Evolutionary conservation across 2,888 invertebrate genomes (phyloP), one percentile per base, ranked within the genome.

Genomic region (Penaeus monodon): DNA sequence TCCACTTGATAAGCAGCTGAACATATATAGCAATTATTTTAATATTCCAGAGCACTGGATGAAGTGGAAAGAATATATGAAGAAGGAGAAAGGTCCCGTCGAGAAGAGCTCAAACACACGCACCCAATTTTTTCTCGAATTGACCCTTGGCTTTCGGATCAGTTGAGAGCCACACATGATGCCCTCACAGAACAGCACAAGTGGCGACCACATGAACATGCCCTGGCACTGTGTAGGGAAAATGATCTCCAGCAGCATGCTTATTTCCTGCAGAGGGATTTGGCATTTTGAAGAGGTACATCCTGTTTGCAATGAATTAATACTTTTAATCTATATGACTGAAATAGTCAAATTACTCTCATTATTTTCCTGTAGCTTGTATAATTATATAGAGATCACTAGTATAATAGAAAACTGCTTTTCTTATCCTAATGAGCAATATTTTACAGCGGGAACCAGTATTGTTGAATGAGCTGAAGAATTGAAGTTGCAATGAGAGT

Each of bases 401-500:
- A 57, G 17, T 57, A 3, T 57, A 17, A 57, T 57, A 20, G 17
- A 57, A 57, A 17, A 57, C 17, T 20, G 10, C 2, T 57, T 57
- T 17, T 17, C 57, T 57, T 12, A 17, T 20, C 57, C 3, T 57
- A 57, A 57, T 57, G 57, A 57, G 17, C 17, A 20, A 57, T 57
- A 1, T 57, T 65, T 78, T 77, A n/a, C 91, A 95, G 94, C 94
- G 96, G 86, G 96, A 96, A 92, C 95, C 95, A 1, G 91, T 95
- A 20, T 92, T 96, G 88, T 92, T 95, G 77, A 95, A 97, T 92
- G 98, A 98, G 92, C 93, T 98, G 84, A 95, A 96, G 84, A 96
- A 96, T 91, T 97, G 97, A 0, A 96, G 95, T 95, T 6, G 97
- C 98, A 7, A 97, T 96, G 8, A 94, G 97, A 90, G 95, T 94